These are phyloP conservation scores for Anas bernieri DNA, from an alignment of 2,797 vertebrate genomes.

Conservation along the genomic window DNA sequence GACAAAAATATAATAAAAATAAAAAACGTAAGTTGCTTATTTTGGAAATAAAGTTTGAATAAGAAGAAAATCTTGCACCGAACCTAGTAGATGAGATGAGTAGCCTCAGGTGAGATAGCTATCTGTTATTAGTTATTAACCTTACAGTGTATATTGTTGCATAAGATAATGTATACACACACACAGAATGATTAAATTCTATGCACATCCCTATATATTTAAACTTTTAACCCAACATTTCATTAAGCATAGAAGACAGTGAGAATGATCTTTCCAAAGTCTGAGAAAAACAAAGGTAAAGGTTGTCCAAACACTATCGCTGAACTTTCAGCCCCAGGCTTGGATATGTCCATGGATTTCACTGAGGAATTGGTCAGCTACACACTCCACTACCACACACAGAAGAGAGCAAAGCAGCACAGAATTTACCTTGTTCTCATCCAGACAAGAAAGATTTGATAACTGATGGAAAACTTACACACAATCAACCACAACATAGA, in stretches of 20 bases:
- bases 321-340: accelerated
- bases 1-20: neutral
- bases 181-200: neutral
- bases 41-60: neutral
- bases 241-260: neutral
- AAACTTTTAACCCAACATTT: neutral
- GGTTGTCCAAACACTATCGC: neutral
- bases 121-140: neutral
- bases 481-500: neutral
- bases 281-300: neutral
- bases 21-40: neutral
- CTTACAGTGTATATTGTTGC: neutral
- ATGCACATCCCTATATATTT: neutral
- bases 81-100: neutral
- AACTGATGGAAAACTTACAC: neutral
- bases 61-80: neutral
- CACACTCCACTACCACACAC: accelerated
- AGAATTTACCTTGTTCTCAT: neutral
- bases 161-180: neutral
- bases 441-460: neutral
- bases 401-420: accelerated
- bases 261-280: neutral
- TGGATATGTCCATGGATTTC: neutral
- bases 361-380: neutral
- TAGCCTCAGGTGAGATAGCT: neutral